Percentiles rank a stretch among this genome's conserved stretches.
phyloP scores from a whole-genome alignment of 1,140 invertebrate species.

The Aphaenogaster floridana region DNA sequence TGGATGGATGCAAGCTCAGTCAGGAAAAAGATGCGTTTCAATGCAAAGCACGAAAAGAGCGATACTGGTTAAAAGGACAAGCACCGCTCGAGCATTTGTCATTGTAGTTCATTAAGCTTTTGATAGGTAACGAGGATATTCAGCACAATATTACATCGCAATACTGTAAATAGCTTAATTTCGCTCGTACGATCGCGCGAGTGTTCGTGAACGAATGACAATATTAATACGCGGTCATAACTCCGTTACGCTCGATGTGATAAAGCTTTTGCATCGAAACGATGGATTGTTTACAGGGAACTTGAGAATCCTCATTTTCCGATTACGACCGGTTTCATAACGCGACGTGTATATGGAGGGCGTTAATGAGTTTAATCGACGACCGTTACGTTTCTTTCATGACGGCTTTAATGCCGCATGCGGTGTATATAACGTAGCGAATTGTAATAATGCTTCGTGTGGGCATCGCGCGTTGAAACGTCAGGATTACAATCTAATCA shows the following conservation, averaged over 20 bases:
- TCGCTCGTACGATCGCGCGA: neutral
- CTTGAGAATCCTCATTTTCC: conserved; percentile 21
- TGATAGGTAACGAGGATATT: conserved; percentile 6
- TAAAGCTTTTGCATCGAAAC: conserved; percentile 31
- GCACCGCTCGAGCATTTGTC: neutral
- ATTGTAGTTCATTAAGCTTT: neutral
- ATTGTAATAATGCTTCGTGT: conserved; percentile 35
- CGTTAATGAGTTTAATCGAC: conserved; percentile 58
- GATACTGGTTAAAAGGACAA: neutral
- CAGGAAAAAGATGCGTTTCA: neutral
- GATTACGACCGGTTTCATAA: conserved; percentile 46
- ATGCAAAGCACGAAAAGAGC: neutral
- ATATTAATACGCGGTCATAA: conserved; percentile 34
- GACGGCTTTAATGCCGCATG: conserved; percentile 29
- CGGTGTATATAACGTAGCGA: conserved; percentile 20
- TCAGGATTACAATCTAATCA: conserved; percentile 59
- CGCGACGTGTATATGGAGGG: neutral
- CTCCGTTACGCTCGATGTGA: neutral
- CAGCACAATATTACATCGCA: neutral
- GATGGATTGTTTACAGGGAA: conserved; percentile 4
- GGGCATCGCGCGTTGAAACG: conserved; percentile 33
- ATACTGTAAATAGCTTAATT: neutral
- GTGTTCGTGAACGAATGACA: neutral
- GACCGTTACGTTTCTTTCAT: conserved; percentile 12
- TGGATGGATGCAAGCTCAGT: neutral